Percentiles rank a stretch among this genome's conserved stretches.
phyloP scores from a whole-genome alignment of 2,888 invertebrate species.

The Apamea epomidion region DNA sequence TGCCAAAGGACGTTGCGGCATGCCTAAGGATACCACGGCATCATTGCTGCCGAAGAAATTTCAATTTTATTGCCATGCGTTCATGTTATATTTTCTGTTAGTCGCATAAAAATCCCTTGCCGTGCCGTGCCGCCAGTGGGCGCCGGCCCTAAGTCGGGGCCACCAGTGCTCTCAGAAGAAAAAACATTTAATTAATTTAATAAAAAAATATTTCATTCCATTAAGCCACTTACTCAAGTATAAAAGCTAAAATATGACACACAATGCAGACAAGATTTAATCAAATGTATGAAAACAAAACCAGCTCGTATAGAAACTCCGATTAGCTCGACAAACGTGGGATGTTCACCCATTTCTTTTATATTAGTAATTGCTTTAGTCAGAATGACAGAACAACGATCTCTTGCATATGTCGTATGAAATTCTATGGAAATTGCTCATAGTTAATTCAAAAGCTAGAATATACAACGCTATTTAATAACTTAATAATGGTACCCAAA shows the following conservation, averaged over 20 bases:
- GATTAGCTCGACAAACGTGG: constrained; percentile 50
- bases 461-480: background rate
- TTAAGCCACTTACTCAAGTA: constrained; percentile 13
- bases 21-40: no score
- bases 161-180: background rate
- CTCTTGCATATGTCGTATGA: constrained; percentile 28
- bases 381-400: constrained; percentile 52
- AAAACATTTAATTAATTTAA: background rate
- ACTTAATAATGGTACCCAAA: background rate
- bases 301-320: constrained; percentile 23
- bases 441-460: constrained; percentile 1
- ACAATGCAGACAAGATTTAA: constrained; percentile 51
- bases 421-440: constrained; percentile 30
- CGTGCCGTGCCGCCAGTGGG: no score
- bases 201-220: constrained; percentile 9
- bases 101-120: no score
- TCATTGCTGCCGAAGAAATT: no score
- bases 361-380: constrained; percentile 59
- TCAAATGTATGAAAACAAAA: constrained; percentile 54
- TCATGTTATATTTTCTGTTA: no score
- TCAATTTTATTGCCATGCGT: no score
- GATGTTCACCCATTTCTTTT: constrained; percentile 53
- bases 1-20: no score
- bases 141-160: no score
- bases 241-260: constrained; percentile 38